phyloP scores from a whole-genome alignment of 2,113 vertebrate genomes.

The Promerops cafer region DNA sequence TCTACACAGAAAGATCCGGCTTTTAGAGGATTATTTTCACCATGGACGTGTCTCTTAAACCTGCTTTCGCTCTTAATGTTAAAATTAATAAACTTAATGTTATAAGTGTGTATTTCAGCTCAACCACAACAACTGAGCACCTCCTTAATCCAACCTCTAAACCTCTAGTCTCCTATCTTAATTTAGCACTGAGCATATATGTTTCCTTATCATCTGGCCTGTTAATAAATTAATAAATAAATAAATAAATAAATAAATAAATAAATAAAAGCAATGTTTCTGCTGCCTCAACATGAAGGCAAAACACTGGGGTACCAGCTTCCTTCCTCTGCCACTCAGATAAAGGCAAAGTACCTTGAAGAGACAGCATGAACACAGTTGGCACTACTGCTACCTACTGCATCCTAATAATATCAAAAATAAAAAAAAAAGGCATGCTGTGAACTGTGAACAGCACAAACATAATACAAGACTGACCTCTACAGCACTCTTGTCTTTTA shows the following conservation, averaged over 20 bases:
- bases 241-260: neutral
- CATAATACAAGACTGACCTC: neutral
- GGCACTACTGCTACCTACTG: neutral
- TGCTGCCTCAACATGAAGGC: neutral
- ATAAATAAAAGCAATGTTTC: neutral
- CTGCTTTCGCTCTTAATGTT: neutral
- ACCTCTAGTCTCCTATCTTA: neutral
- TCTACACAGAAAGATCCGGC: neutral
- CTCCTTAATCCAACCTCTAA: neutral
- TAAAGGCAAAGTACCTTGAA: neutral
- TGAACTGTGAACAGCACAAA: neutral
- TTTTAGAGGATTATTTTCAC: neutral
- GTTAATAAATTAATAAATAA: neutral
- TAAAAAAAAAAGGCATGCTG: neutral
- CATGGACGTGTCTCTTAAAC: neutral
- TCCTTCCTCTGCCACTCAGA: neutral
- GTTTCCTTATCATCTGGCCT: neutral
- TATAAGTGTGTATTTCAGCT: neutral
- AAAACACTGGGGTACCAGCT: neutral
- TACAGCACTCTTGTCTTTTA: neutral
- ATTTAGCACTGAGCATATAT: neutral
- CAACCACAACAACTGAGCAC: neutral
- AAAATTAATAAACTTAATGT: no score
- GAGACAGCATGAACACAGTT: neutral
- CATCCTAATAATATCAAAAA: neutral